Evolutionary conservation across 1,140 invertebrate genomes (phyloP).

Genomic region (Oryzaephilus surinamensis): DNA sequence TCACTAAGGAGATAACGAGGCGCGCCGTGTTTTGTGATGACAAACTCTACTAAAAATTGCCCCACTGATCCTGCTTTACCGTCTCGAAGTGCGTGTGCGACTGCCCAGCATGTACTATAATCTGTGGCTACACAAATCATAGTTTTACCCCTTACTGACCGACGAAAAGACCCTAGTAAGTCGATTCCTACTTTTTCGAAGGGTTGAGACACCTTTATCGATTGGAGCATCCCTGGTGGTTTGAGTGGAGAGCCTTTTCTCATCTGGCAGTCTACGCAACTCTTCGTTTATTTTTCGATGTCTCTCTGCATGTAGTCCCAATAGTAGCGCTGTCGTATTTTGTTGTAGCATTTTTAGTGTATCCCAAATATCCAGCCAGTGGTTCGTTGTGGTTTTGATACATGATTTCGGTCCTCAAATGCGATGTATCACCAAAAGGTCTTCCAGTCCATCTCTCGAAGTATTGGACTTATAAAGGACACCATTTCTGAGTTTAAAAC

Average conservation of each 20-base stretch:
- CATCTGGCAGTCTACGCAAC: conserved; percentile 18
- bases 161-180: conserved; percentile 17
- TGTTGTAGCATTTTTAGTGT: conserved; percentile 14
- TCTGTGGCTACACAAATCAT: conserved; percentile 21
- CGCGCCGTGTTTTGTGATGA: conserved; percentile 20
- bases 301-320: conserved; percentile 18
- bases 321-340: conserved; percentile 15
- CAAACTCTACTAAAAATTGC: conserved; percentile 19
- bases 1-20: conserved; percentile 16
- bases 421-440: too few relatives aligned
- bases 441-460: too few relatives aligned
- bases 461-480: too few relatives aligned
- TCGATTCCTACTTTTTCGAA: conserved; percentile 19
- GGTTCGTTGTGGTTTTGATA: too few relatives aligned
- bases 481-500: too few relatives aligned
- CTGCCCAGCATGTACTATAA: conserved; percentile 22
- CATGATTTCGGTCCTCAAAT: too few relatives aligned
- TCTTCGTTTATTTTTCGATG: conserved; percentile 18
- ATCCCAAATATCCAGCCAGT: conserved; percentile 8
- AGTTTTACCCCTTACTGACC: conserved; percentile 14
- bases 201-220: conserved; percentile 14
- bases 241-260: conserved; percentile 3
- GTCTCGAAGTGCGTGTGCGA: conserved; percentile 16
- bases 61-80: conserved; percentile 16
- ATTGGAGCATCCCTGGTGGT: conserved; percentile 4